Percentiles rank a stretch among this genome's conserved stretches.
Conservation (phyloP, 1,140 invertebrate species). For the Grapholita molesta region DNA sequence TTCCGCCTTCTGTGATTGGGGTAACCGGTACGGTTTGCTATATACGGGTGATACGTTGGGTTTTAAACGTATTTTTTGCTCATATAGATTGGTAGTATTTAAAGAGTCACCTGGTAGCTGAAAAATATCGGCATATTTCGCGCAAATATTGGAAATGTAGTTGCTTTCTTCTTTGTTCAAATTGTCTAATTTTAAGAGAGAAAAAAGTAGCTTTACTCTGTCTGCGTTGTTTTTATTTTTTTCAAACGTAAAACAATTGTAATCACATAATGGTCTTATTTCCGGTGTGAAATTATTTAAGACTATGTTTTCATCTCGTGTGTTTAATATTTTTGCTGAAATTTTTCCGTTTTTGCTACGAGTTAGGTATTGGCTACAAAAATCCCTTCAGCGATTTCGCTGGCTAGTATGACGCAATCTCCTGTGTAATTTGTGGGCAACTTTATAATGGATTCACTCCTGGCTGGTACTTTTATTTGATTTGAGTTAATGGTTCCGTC, state of each 20-base stretch:
- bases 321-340: not conserved
- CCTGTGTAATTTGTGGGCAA: conserved; percentile 16
- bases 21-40: conserved; percentile 43
- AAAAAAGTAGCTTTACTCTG: conserved; percentile 22
- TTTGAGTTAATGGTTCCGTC: not conserved
- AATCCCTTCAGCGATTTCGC: not conserved
- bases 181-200: conserved; percentile 30
- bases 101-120: conserved; percentile 35
- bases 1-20: conserved; percentile 28
- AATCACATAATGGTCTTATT: conserved; percentile 19
- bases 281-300: conserved; percentile 23
- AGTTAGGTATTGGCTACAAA: not conserved
- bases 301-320: conserved; percentile 11
- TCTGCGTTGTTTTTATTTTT: conserved; percentile 17
- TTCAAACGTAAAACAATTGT: conserved; percentile 26
- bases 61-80: conserved; percentile 36
- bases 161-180: conserved; percentile 35
- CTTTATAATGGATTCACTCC: conserved; percentile 28
- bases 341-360: not conserved
- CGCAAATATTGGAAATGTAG: conserved; percentile 33
- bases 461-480: not conserved
- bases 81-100: conserved; percentile 31
- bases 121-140: conserved; percentile 43
- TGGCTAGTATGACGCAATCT: not conserved
- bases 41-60: conserved; percentile 31